Base-by-base conservation (phyloP, 2,888 invertebrate species). In the Nasonia oneida region DNA sequence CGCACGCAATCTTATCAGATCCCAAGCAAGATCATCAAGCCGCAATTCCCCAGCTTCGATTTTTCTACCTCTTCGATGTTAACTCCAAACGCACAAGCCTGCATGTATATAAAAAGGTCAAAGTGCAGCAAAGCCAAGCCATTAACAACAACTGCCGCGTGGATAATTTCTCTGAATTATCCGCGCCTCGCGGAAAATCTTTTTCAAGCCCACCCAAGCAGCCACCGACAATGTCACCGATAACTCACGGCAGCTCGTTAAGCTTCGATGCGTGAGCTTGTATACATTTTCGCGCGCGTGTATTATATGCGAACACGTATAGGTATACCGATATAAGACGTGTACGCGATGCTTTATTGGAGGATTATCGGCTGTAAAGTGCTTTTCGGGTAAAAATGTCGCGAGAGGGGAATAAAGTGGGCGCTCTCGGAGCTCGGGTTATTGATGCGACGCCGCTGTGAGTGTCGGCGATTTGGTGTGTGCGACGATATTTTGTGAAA, bases 361-460 rank as follows among this genome's bases (percentile, higher is more conserved):
- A 50, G 37, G 47, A 84, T 83, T 86, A 86, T 86, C 70, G 82
- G 79, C 75, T 75, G 79, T 86, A 86, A 86, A 86, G 74, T 79
- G 75, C 70, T 71, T 82, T 82, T 78, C 8, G 42, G 47, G 76
- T 61, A 39, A 79, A 81, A 77, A 74, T 23, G 0, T 2, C 3
- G n/a, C 29, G 53, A 39, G 64, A 6, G 47, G 15, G 23, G 73
- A 73, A 73, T 73, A 42, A 64, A 77, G 39, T 77, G 39, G 77
- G 57, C 77, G 77, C 29, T 29, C 29, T 29, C 42, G 57, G 0
- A 61, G 57, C 14, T 8, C 42, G 42, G 0, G 57, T 77, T 77
- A 77, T 77, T 77, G 76, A 77, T 77, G 57, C 77, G 64, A 61
- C 39, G 29, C 29, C 53, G 50, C 29, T 18, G 29, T 47, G 4